These are phyloP conservation scores for Carollia perspicillata DNA, from an alignment of 2,113 vertebrate species.

Conservation along the genomic window DNA sequence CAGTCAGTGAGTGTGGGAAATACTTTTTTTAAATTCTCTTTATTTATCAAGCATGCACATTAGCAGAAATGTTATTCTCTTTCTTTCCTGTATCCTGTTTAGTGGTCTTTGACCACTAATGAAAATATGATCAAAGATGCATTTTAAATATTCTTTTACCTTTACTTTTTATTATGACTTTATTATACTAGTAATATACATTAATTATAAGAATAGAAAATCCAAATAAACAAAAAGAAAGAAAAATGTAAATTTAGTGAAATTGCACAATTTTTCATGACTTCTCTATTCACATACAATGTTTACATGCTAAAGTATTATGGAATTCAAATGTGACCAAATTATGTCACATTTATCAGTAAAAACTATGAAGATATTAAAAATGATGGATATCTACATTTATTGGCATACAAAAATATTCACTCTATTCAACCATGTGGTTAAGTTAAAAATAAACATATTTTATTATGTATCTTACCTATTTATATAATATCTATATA, in stretches of 20 bases:
- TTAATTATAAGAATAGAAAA: not conserved
- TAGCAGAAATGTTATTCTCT: not conserved
- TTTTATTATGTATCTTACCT: not conserved
- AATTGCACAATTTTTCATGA: not conserved
- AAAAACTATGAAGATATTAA: not conserved
- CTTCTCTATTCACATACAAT: not conserved
- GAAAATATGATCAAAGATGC: not conserved
- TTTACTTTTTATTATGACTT: not conserved
- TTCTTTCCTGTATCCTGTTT: not conserved
- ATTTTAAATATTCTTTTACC: not conserved
- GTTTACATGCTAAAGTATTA: not conserved
- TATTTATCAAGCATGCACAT: not conserved
- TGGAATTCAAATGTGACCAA: not conserved
- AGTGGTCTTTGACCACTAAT: not conserved
- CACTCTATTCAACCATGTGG: not conserved
- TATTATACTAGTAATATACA: not conserved
- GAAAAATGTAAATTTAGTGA: not conserved
- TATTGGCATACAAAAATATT: not conserved
- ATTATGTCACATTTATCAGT: not conserved
- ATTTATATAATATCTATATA: not conserved
- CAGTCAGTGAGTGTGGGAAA: not conserved
- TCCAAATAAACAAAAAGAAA: not conserved
- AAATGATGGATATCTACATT: not conserved
- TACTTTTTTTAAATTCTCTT: not conserved
- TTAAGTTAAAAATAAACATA: not conserved